Evolutionary conservation across 37 sponge, comb jelly and placozoan species (phyloP).

Genomic region (Eunapius fragilis): DNA sequence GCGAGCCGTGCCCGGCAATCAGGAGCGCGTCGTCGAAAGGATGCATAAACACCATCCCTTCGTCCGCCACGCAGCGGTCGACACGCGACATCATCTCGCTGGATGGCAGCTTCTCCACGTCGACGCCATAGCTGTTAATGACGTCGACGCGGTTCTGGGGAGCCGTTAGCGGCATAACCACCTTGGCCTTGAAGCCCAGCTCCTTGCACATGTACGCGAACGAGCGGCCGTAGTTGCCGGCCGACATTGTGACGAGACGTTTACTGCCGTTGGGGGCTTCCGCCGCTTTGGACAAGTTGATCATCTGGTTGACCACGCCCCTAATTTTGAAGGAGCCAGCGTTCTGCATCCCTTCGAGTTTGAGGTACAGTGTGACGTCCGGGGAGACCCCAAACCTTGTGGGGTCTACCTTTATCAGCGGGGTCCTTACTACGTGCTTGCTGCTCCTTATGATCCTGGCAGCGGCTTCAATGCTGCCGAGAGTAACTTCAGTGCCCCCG

Average conservation of each 20-base stretch:
- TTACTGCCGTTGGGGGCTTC: conserved; percentile 9
- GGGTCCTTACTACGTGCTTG: conserved; percentile 38
- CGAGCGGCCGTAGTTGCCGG: conserved; percentile 67
- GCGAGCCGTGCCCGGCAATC: conserved; percentile 65
- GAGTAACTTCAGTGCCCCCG: background rate
- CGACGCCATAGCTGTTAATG: conserved; percentile 42
- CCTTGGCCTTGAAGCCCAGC: conserved; percentile 17
- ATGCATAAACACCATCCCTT: conserved; percentile 55
- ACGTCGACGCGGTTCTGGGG: conserved; percentile 29
- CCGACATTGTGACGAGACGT: conserved; percentile 68
- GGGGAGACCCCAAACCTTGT: conserved; percentile 23
- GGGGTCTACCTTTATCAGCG: conserved; percentile 17
- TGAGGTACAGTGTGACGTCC: conserved; percentile 28
- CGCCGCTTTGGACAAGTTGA: conserved; percentile 4
- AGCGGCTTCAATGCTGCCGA: conserved; percentile 29
- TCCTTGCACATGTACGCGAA: conserved; percentile 51
- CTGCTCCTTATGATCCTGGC: conserved; percentile 6
- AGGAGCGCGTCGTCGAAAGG: conserved; percentile 65
- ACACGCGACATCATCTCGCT: conserved; percentile 42
- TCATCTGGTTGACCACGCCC: conserved; percentile 40
- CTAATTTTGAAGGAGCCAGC: conserved; percentile 58
- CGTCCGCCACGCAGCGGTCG: conserved; percentile 20
- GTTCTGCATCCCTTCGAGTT: conserved; percentile 66
- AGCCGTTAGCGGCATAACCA: conserved; percentile 57
- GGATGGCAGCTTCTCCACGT: conserved; percentile 43